These are phyloP conservation scores for Pagetopsis macropterus DNA, from an alignment of 2,797 vertebrate species.

Conservation along the genomic window DNA sequence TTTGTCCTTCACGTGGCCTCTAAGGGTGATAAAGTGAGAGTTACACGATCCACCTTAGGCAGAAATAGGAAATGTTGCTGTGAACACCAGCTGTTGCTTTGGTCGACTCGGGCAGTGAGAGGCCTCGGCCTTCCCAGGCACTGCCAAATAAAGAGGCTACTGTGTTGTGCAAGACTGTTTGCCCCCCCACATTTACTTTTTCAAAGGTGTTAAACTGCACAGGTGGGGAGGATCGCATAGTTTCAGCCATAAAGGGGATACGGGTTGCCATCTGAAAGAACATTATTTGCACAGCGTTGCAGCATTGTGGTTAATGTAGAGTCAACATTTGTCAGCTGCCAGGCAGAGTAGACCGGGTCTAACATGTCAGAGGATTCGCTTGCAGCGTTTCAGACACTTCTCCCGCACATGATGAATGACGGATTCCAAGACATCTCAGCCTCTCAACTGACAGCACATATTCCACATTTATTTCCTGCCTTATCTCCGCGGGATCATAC, in stretches of 20 bases:
- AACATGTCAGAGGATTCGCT: conserved; percentile 65
- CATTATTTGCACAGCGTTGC: conserved; percentile 82
- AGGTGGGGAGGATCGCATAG: conserved; percentile 69
- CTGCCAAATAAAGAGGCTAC: conserved; percentile 85
- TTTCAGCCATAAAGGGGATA: conserved; percentile 74
- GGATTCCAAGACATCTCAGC: conserved; percentile 69
- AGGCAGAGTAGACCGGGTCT: conserved; percentile 59
- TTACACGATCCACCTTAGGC: conserved; percentile 90
- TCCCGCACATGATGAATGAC: conserved; percentile 76
- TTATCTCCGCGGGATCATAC: conserved; percentile 69
- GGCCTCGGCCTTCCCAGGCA: conserved; percentile 81
- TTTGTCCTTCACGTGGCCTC: conserved; percentile 95
- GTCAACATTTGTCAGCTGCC: conserved; percentile 84
- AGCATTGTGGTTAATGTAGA: conserved; percentile 78
- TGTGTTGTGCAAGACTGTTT: conserved; percentile 65
- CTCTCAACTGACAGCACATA: conserved; percentile 75
- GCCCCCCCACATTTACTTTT: conserved; percentile 59
- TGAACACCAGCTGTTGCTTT: conserved; percentile 90
- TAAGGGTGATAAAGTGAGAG: conserved; percentile 94
- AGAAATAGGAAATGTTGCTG: conserved; percentile 91
- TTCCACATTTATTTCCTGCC: conserved; percentile 76
- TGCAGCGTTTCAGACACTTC: conserved; percentile 59
- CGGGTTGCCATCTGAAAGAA: conserved; percentile 76
- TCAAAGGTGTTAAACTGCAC: conserved; percentile 68
- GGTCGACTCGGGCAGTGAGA: conserved; percentile 75